Evolutionary conservation across 1,140 invertebrate genomes (phyloP).

Genomic region (Leptopilina boulardi): DNA sequence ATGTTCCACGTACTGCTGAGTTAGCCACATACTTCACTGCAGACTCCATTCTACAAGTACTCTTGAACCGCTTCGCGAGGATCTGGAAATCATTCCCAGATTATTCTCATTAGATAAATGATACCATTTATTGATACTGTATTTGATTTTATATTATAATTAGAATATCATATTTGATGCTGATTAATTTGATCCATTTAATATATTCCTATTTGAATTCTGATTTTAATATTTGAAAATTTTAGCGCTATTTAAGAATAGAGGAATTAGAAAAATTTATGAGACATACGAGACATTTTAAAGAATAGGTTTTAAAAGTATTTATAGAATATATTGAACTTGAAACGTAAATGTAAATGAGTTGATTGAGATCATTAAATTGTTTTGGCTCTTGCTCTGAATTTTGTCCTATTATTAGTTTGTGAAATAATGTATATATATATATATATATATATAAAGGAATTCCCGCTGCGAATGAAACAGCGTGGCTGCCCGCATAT

Average conservation of each 20-base stretch:
- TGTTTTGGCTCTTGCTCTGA: neutral
- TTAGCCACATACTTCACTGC: slow-evolving; percentile 40
- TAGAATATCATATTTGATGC: too few relatives aligned
- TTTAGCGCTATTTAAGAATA: too few relatives aligned
- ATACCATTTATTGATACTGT: slow-evolving; percentile 35
- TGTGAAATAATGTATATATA: too few relatives aligned
- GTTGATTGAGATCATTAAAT: neutral
- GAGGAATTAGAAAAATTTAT: too few relatives aligned
- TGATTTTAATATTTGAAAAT: too few relatives aligned
- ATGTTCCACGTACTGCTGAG: slow-evolving; percentile 47
- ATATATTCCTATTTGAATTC: too few relatives aligned
- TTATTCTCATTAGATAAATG: neutral
- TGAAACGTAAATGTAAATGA: neutral
- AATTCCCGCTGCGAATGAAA: slow-evolving; percentile 17
- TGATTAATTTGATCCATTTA: too few relatives aligned
- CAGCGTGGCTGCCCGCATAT: slow-evolving; percentile 45
- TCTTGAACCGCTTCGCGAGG: slow-evolving; percentile 40
- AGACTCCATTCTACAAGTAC: slow-evolving; percentile 44
- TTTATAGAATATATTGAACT: too few relatives aligned
- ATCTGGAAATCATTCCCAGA: slow-evolving; percentile 46
- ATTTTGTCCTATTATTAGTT: neutral
- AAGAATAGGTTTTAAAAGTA: too few relatives aligned
- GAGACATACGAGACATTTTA: too few relatives aligned
- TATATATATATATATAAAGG: too few relatives aligned
- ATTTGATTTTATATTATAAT: neutral